phyloP scores from a whole-genome alignment of 1,140 invertebrate species.

The Thaumatotibia leucotreta region DNA sequence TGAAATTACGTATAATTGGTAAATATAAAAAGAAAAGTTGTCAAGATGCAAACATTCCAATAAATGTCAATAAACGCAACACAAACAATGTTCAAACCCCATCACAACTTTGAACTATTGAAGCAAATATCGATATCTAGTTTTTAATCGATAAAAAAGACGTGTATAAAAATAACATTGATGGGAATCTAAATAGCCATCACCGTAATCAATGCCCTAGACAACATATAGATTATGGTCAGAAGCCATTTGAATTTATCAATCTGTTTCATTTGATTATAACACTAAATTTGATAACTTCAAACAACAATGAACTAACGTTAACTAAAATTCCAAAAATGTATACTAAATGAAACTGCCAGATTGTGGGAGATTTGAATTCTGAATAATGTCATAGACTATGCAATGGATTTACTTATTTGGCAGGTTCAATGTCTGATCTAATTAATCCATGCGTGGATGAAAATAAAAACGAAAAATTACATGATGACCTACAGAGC shows the following conservation, averaged over 20 bases:
- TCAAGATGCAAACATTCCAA: constrained; percentile 76
- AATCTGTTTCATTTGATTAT: constrained; percentile 6
- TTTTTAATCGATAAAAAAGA: neutral
- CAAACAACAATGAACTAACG: constrained; percentile 36
- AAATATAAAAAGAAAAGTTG: constrained; percentile 65
- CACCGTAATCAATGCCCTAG: constrained; percentile 41
- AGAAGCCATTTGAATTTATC: constrained; percentile 7
- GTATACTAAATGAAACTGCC: constrained; percentile 24
- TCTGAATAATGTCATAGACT: constrained; percentile 10
- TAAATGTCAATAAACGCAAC: constrained; percentile 57
- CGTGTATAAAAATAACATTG: constrained; percentile 21
- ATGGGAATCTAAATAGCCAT: constrained; percentile 49
- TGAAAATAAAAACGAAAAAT: neutral
- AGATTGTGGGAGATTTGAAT: constrained; percentile 2
- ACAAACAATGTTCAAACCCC: constrained; percentile 72
- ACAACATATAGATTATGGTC: neutral
- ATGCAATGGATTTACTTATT: neutral
- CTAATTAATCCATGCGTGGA: neutral
- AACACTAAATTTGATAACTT: constrained; percentile 43
- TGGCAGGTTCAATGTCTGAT: constrained; percentile 2
- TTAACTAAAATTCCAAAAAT: constrained; percentile 5
- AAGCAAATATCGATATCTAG: constrained; percentile 38
- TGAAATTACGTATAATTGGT: constrained; percentile 45
- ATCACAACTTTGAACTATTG: constrained; percentile 53
- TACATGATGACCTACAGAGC: constrained; percentile 2